Conservation (phyloP, 2,888 invertebrate genomes). For the Apodemia zela region DNA sequence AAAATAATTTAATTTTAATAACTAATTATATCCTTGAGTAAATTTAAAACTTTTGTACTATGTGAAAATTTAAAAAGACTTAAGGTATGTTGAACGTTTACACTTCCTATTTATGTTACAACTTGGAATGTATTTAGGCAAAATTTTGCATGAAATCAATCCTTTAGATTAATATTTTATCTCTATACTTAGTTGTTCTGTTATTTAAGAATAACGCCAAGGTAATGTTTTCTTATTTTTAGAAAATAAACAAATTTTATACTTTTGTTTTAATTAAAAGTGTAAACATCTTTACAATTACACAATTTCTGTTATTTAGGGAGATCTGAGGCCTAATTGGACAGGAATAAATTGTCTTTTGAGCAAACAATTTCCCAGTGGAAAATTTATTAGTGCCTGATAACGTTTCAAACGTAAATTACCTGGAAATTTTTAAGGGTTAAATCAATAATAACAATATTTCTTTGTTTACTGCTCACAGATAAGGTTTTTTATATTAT, state of each 20-base stretch:
- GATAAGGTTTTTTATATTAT: not conserved
- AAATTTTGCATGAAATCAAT: no score
- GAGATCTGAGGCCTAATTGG: slow-evolving; percentile 66
- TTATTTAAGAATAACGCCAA: not conserved
- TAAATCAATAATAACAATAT: slow-evolving; percentile 2
- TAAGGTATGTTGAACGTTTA: no score
- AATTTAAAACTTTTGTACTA: no score
- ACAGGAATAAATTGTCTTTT: slow-evolving; percentile 61
- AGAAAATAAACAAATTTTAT: slow-evolving; percentile 18
- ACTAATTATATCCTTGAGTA: no score
- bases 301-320: slow-evolving; percentile 64
- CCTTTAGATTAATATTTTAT: no score
- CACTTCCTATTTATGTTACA: no score
- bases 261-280: slow-evolving; percentile 29
- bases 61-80: no score
- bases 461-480: not conserved
- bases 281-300: slow-evolving; percentile 57
- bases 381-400: slow-evolving; percentile 18
- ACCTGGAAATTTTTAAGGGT: slow-evolving; percentile 7
- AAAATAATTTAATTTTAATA: no score
- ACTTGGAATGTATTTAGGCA: no score
- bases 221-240: not conserved
- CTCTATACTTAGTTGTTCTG: no score
- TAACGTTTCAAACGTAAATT: slow-evolving; percentile 14
- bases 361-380: slow-evolving; percentile 59